Percentiles rank a stretch among this genome's conserved stretches.
These are phyloP conservation scores for Mercenaria mercenaria DNA, from an alignment of 1,140 invertebrate genomes.

Conservation along the genomic window DNA sequence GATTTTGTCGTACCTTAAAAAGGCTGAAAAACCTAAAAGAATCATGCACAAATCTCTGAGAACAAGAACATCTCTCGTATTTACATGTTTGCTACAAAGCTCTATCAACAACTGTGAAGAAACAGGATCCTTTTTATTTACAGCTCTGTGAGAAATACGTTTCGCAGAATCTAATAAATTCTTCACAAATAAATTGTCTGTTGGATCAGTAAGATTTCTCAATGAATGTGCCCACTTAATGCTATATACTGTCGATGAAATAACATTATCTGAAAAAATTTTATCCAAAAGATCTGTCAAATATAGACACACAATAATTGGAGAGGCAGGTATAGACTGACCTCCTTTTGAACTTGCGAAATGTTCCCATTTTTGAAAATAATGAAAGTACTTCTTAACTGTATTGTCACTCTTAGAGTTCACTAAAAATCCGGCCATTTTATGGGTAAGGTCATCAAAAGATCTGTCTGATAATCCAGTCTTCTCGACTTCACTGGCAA, in stretches of 20 bases:
- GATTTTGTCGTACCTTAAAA: slow-evolving; percentile 67
- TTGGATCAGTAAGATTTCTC: neutral
- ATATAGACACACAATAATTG: slow-evolving; percentile 40
- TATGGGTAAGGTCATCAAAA: neutral
- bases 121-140: slow-evolving; percentile 43
- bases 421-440: slow-evolving; percentile 16
- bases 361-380: slow-evolving; percentile 47
- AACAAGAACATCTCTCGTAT: slow-evolving; percentile 10
- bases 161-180: slow-evolving; percentile 33
- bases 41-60: slow-evolving; percentile 56
- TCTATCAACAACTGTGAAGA: slow-evolving; percentile 14
- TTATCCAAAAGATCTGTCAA: slow-evolving; percentile 32
- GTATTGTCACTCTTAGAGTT: slow-evolving; percentile 42
- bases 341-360: neutral
- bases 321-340: slow-evolving; percentile 1
- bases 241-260: slow-evolving; percentile 17
- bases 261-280: neutral
- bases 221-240: slow-evolving; percentile 45
- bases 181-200: slow-evolving; percentile 37
- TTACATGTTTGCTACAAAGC: slow-evolving; percentile 30
- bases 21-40: slow-evolving; percentile 38
- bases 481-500: neutral
- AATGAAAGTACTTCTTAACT: slow-evolving; percentile 26
- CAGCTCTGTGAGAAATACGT: neutral
- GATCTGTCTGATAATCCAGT: neutral